phyloP scores from a whole-genome alignment of 1,140 invertebrate genomes.

The Drosophila persimilis region DNA sequence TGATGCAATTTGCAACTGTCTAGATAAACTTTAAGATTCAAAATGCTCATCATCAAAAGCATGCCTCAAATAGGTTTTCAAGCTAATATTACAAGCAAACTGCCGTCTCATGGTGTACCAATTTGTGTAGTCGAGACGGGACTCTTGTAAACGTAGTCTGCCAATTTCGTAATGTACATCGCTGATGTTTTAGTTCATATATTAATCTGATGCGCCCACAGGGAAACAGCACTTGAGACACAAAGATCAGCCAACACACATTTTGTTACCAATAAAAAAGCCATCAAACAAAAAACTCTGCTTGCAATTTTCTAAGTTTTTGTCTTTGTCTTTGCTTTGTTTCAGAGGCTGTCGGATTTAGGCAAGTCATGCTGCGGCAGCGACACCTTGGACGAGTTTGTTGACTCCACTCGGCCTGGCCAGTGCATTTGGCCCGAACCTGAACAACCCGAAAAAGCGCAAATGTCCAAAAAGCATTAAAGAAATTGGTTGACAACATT shows the following conservation, averaged over 20 bases:
- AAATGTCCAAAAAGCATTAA: constrained; percentile 51
- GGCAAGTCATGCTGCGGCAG: constrained; percentile 56
- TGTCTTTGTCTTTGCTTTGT: constrained; percentile 25
- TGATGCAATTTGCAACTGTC: constrained; percentile 38
- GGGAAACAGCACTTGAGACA: constrained; percentile 1
- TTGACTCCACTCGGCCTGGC: constrained; percentile 53
- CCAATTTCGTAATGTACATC: constrained; percentile 59
- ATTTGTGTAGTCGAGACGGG: constrained; percentile 33
- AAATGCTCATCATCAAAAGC: constrained; percentile 13
- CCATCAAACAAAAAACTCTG: constrained; percentile 30
- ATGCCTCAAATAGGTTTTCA: constrained; percentile 19
- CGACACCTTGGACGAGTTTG: constrained; percentile 71
- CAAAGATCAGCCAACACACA: constrained; percentile 28
- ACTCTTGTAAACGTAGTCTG: constrained; percentile 13
- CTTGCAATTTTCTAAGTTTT: constrained; percentile 66
- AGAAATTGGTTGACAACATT: constrained; percentile 75
- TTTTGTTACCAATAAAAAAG: constrained; percentile 22
- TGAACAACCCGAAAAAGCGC: constrained; percentile 1
- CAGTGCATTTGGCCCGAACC: constrained; percentile 44
- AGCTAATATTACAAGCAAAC: constrained; percentile 48
- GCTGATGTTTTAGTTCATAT: constrained; percentile 46
- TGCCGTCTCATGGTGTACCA: constrained; percentile 43
- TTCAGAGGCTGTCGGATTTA: constrained; percentile 27
- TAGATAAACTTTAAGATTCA: constrained; percentile 42
- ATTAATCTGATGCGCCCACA: constrained; percentile 48